These are phyloP conservation scores for Brevimyrus niger DNA, from an alignment of 2,113 vertebrate species.

Conservation along the genomic window DNA sequence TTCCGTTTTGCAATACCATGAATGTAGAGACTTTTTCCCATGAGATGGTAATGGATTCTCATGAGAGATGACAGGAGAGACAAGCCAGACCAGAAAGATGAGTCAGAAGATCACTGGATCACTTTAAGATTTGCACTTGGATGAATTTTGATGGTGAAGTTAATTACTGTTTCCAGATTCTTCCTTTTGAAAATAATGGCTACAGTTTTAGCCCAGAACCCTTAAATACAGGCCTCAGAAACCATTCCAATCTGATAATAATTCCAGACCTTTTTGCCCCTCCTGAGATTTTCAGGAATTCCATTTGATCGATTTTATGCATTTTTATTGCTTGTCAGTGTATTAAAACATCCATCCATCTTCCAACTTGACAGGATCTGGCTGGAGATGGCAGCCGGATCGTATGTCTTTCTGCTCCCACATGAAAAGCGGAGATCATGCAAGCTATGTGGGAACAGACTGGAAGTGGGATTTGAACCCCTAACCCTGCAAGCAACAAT, in stretches of 20 bases:
- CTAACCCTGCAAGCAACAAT: not conserved
- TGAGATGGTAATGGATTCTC: not conserved
- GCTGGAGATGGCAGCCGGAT: not conserved
- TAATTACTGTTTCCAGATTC: not conserved
- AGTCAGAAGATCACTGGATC: not conserved
- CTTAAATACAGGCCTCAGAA: not conserved
- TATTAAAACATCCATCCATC: not conserved
- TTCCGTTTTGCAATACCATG: not conserved
- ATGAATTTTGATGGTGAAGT: not conserved
- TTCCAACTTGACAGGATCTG: not conserved
- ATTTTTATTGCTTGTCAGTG: not conserved
- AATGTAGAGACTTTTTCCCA: not conserved
- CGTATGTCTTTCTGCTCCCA: not conserved
- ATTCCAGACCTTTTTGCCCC: not conserved
- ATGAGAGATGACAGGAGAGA: not conserved
- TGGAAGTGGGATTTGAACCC: not conserved
- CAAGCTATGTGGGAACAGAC: not conserved
- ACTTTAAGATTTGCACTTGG: not conserved
- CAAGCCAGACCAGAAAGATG: not conserved
- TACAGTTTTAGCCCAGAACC: not conserved
- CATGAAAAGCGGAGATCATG: not conserved
- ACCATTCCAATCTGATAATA: not conserved
- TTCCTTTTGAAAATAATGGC: not conserved
- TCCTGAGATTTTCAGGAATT: not conserved
- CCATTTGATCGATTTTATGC: not conserved